Base-by-base conservation (phyloP, 1,140 invertebrate species). In the Anastrepha obliqua region DNA sequence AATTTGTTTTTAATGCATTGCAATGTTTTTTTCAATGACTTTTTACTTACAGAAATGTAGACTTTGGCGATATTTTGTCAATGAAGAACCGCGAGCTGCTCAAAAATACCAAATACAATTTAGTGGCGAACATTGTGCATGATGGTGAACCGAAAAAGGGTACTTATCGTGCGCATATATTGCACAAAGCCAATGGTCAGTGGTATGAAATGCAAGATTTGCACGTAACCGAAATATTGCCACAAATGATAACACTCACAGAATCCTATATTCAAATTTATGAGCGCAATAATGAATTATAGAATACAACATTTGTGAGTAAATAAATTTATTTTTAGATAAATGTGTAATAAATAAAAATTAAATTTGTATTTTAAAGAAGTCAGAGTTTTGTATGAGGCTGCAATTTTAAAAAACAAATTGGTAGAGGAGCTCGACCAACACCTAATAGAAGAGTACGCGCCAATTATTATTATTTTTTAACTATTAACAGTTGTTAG, bases 191-290 rank as follows among this genome's bases (percentile, higher is more conserved):
- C 86, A 96, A 96, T 64, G 96, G 96, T 2, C 96, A 97, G 91
- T 97, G 96, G 96, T 97, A 98, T 93, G 99, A 99, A 94, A 96
- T 99, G 95, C 99, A 99, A 95, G 99, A 99, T 96, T 95, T 99
- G 55, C 99, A 99, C 92, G 99, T 99, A 0, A 98, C 97, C 4
- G 98, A 99, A 93, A 99, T 99, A 92, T 94, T 99, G 39, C 99
- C 99, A 3, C 99, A 99, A 93, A 99, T 99, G 98, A 99, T 99
- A 88, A 99, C 99, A 0, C 94, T 99, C 7, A 99, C 99, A 9
- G 99, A 99, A 94, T 98, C 98, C 13, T 99, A 99, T 90, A 99
- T 99, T 92, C 99, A 99, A 93, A 95, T 96, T 89, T 96, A 96
- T 94, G 95, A 96, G 91, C 93, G 90, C 7, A 89, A 91, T 87